Percentiles rank a stretch among this genome's conserved stretches.
Conservation (phyloP, 1,140 invertebrate genomes). For the Neomicropteryx cornuta region DNA sequence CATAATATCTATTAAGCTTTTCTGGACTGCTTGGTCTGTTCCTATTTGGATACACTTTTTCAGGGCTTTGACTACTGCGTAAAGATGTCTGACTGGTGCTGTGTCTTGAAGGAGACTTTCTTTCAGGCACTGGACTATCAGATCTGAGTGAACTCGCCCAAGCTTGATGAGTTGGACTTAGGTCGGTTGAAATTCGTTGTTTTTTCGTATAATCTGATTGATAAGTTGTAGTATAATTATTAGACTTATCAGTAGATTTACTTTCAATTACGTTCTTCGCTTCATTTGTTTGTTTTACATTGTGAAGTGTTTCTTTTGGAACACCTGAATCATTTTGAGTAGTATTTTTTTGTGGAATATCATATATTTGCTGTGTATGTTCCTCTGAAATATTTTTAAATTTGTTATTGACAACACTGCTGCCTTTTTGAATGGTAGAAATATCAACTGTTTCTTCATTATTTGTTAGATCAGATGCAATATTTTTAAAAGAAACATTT, state of each 20-base stretch:
- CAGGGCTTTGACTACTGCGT: constrained; percentile 41
- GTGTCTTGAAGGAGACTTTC: constrained; percentile 32
- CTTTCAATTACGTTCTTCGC: constrained; percentile 21
- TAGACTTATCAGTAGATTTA: constrained; percentile 20
- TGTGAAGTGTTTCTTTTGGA: constrained; percentile 10
- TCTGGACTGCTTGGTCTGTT: constrained; percentile 28
- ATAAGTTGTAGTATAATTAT: constrained; percentile 48
- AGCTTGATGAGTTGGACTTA: constrained; percentile 56
- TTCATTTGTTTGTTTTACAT: constrained; percentile 21
- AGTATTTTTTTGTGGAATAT: too few relatives aligned
- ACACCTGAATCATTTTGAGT: too few relatives aligned
- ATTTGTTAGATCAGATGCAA: too few relatives aligned
- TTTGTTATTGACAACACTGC: too few relatives aligned
- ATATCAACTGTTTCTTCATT: too few relatives aligned
- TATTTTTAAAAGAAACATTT: too few relatives aligned
- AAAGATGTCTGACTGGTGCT: constrained; percentile 35
- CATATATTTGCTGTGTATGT: too few relatives aligned
- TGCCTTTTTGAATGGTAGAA: too few relatives aligned
- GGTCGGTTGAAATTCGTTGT: constrained; percentile 47
- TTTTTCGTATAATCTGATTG: constrained; percentile 42
- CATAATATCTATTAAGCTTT: too few relatives aligned
- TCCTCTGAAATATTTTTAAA: too few relatives aligned
- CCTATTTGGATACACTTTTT: constrained; percentile 32
- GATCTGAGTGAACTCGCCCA: constrained; percentile 57
- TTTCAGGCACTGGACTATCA: constrained; percentile 38